Evolutionary conservation across 1,140 invertebrate genomes (phyloP).

Genomic region (Melipona quadrifasciata): DNA sequence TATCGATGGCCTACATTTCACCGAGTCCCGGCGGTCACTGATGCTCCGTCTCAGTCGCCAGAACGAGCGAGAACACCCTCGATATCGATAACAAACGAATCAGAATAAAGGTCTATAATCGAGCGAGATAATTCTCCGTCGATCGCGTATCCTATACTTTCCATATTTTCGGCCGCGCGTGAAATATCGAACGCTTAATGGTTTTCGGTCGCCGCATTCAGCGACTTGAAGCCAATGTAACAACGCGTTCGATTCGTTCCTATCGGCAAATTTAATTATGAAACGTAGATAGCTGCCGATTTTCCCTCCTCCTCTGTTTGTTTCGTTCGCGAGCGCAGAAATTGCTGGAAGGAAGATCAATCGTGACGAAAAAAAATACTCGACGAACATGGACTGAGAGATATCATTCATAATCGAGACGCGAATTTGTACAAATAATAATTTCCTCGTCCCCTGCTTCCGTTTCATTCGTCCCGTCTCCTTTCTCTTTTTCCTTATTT

Average conservation of each 20-base stretch:
- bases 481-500: too few relatives aligned
- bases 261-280: conserved; percentile 40
- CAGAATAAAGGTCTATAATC: conserved; percentile 17
- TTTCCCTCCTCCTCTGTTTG: background rate
- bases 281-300: conserved; percentile 11
- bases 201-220: background rate
- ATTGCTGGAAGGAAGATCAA: background rate
- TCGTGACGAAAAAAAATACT: background rate
- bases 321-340: background rate
- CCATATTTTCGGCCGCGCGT: conserved; percentile 28
- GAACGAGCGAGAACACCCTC: background rate
- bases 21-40: too few relatives aligned
- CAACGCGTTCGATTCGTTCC: conserved; percentile 32
- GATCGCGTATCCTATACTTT: conserved; percentile 7
- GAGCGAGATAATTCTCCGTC: conserved; percentile 21
- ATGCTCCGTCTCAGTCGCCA: too few relatives aligned
- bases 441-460: background rate
- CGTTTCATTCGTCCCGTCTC: background rate
- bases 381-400: background rate
- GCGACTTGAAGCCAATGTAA: background rate
- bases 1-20: conserved; percentile 37
- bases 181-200: conserved; percentile 35
- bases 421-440: background rate
- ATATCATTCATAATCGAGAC: background rate
- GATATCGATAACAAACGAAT: conserved; percentile 28